Percentiles rank a stretch among this genome's conserved stretches.
phyloP scores from a whole-genome alignment of 1,140 invertebrate genomes.

The Lepidurus arcticus region DNA sequence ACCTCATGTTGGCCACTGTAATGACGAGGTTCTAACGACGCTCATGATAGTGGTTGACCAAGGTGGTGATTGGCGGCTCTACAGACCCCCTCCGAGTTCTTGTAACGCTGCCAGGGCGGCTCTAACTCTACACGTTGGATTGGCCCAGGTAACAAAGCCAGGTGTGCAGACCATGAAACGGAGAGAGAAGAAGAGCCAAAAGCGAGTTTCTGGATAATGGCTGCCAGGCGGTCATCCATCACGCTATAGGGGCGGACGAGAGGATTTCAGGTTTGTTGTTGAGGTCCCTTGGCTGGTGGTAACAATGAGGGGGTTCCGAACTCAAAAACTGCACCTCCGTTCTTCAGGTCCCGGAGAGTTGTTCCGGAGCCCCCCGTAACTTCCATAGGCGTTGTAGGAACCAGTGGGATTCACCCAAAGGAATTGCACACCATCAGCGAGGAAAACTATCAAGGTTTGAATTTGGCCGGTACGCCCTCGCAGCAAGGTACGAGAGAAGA shows the following conservation, averaged over 20 bases:
- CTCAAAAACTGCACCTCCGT: neutral
- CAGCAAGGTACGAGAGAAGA: neutral
- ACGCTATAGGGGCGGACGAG: neutral
- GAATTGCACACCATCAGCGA: neutral
- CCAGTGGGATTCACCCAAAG: neutral
- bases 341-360: slow-evolving; percentile 6
- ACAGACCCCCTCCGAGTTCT: slow-evolving; percentile 17
- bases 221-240: slow-evolving; percentile 13
- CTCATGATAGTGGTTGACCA: slow-evolving; percentile 18
- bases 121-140: slow-evolving; percentile 19
- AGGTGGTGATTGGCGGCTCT: slow-evolving; percentile 16
- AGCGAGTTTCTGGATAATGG: neutral
- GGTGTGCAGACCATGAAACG: neutral
- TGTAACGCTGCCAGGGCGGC: slow-evolving; percentile 20
- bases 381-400: neutral
- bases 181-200: neutral
- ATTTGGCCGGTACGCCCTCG: neutral
- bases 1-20: slow-evolving; percentile 21
- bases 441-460: neutral
- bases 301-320: slow-evolving; percentile 9
- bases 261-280: slow-evolving; percentile 5
- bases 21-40: slow-evolving; percentile 18
- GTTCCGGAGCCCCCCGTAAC: slow-evolving; percentile 16
- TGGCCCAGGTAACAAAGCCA: slow-evolving; percentile 20
- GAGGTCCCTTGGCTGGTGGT: neutral